A percentile compares a stretch with the other conserved stretches of the same genome.
phyloP scores from a whole-genome alignment of 1,140 invertebrate genomes.

The Temnothorax curvispinosus region DNA sequence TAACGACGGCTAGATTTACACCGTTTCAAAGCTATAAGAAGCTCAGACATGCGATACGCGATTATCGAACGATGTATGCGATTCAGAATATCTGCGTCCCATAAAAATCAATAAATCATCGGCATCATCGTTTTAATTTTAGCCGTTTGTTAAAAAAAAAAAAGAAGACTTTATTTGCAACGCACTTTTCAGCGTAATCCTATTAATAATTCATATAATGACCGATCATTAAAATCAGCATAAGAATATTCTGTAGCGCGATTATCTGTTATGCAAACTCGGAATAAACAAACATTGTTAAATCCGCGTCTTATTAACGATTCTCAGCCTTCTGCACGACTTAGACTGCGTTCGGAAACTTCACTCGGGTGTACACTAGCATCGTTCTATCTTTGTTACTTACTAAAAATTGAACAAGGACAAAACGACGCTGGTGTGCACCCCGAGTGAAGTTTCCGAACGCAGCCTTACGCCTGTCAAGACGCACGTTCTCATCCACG shows the following conservation, averaged over 20 bases:
- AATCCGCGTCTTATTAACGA: not conserved
- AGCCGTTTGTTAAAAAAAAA: not conserved
- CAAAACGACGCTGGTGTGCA: no score
- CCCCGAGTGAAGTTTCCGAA: no score
- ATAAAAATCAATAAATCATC: not conserved
- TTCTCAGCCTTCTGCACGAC: not conserved
- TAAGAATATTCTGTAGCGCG: not conserved
- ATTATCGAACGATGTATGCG: conserved; percentile 12
- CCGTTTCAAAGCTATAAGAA: not conserved
- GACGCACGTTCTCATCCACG: not conserved
- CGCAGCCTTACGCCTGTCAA: not conserved
- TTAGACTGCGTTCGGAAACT: no score
- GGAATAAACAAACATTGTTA: conserved; percentile 28
- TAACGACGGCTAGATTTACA: not conserved
- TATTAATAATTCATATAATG: conserved; percentile 13
- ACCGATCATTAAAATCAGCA: not conserved
- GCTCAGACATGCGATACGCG: not conserved
- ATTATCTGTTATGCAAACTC: conserved; percentile 19
- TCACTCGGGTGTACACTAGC: no score
- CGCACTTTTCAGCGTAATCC: not conserved
- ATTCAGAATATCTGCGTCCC: conserved; percentile 10
- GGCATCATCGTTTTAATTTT: conserved; percentile 32
- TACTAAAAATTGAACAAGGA: no score
- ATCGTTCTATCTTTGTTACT: no score
- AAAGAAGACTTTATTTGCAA: not conserved